Conservation (phyloP, 2,888 invertebrate genomes). For the Arenicola marina region DNA sequence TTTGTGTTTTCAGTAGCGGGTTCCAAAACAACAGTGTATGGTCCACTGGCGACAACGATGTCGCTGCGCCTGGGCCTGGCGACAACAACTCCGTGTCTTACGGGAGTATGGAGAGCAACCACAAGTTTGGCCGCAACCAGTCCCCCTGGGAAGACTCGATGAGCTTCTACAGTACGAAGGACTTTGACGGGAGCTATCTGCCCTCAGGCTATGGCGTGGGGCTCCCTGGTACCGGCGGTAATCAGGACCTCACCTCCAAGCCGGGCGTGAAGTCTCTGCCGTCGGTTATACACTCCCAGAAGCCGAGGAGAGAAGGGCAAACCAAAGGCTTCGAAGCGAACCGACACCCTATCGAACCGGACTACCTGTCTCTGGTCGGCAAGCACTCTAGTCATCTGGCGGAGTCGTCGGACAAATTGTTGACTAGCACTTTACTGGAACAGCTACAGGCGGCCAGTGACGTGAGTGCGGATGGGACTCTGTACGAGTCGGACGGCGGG, state of each 20-base stretch:
- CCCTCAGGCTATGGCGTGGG: background rate
- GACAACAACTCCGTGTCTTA: background rate
- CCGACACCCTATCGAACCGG: no score
- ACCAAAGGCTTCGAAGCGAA: no score
- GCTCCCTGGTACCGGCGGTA: background rate
- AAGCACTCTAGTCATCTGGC: no score
- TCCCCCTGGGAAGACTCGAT: background rate
- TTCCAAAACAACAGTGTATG: no score
- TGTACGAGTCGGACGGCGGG: background rate
- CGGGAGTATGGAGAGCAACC: background rate
- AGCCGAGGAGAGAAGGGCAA: no score
- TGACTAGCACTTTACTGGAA: background rate
- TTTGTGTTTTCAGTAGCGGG: slow-evolving; percentile 1
- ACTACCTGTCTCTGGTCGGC: no score
- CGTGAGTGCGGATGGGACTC: background rate
- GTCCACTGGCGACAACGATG: no score
- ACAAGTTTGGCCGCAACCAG: background rate
- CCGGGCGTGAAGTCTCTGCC: no score
- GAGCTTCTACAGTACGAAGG: background rate
- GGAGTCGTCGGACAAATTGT: no score
- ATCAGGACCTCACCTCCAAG: background rate
- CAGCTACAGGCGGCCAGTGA: background rate
- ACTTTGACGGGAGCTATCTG: background rate
- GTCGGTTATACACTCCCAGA: no score
- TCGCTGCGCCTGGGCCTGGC: background rate